A percentile compares a stretch with the other conserved stretches of the same genome.
These are phyloP conservation scores for Sinocyclocheilus maitianheensis DNA, from an alignment of 2,113 vertebrate species.

Conservation along the genomic window DNA sequence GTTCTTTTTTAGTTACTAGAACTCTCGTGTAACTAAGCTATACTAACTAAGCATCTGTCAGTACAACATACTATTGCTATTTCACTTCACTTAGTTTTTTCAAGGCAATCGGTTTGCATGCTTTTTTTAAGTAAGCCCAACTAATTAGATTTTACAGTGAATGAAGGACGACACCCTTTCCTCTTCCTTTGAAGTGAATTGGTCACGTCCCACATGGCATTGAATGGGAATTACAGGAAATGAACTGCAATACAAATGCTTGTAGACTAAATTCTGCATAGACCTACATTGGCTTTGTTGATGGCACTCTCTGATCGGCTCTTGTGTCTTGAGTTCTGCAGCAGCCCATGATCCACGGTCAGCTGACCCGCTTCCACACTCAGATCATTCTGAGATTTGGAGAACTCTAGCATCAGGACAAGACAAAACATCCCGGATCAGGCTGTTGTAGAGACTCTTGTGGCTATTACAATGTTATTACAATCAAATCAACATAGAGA, in stretches of 20 bases:
- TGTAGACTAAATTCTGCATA: not conserved
- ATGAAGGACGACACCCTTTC: not conserved
- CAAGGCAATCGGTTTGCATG: no score
- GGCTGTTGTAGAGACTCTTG: not conserved
- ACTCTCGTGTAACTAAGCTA: no score
- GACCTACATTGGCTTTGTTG: not conserved
- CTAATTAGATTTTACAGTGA: not conserved
- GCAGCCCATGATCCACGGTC: conserved; percentile 59
- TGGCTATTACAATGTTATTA: not conserved
- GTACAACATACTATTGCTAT: no score
- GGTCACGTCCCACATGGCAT: no score
- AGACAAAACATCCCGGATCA: not conserved
- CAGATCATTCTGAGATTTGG: conserved; percentile 89
- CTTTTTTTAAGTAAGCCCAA: no score
- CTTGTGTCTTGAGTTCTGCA: conserved; percentile 67
- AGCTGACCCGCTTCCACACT: conserved; percentile 71
- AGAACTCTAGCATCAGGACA: conserved; percentile 78
- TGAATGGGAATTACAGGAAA: not conserved
- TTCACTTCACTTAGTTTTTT: no score
- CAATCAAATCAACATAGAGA: not conserved
- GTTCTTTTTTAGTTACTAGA: no score
- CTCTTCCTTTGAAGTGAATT: no score
- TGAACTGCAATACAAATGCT: not conserved
- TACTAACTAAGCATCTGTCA: no score
- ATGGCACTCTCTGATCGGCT: conserved; percentile 75